Conservation (phyloP, 2,888 invertebrate species). For the Lycocerus yunnanus region DNA sequence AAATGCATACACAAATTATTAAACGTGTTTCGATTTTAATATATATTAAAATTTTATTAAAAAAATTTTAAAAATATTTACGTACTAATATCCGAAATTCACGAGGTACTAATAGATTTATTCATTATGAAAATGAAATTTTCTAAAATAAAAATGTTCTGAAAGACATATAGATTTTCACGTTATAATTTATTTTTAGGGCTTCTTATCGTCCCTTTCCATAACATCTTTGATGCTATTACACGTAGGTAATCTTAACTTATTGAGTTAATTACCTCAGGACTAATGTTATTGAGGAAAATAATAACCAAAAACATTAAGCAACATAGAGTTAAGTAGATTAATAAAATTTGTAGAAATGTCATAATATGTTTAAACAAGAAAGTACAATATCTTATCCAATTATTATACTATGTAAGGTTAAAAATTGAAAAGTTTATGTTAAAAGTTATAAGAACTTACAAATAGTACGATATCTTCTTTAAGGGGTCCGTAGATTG, state of each 20-base stretch:
- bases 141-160: not conserved
- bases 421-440: conserved; percentile 19
- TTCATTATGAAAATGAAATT: not conserved
- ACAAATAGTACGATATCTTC: conserved; percentile 65
- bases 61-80: no score
- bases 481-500: conserved; percentile 66
- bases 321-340: conserved; percentile 5
- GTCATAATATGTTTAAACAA: conserved; percentile 5
- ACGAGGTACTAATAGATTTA: not conserved
- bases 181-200: conserved; percentile 33
- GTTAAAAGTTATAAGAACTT: conserved; percentile 43
- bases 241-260: conserved; percentile 30
- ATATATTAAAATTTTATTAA: no score
- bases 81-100: no score
- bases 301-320: conserved; percentile 19
- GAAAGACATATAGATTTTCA: not conserved
- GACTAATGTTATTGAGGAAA: conserved; percentile 29
- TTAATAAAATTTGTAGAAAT: conserved; percentile 8
- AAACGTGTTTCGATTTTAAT: no score
- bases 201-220: conserved; percentile 23
- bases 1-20: no score
- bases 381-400: conserved; percentile 8
- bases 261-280: conserved; percentile 31
- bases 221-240: conserved; percentile 23
- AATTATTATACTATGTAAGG: conserved; percentile 14